Percentiles rank a stretch among this genome's conserved stretches.
phyloP scores from a whole-genome alignment of 1,140 invertebrate species.

The Zaprionus capensis region DNA sequence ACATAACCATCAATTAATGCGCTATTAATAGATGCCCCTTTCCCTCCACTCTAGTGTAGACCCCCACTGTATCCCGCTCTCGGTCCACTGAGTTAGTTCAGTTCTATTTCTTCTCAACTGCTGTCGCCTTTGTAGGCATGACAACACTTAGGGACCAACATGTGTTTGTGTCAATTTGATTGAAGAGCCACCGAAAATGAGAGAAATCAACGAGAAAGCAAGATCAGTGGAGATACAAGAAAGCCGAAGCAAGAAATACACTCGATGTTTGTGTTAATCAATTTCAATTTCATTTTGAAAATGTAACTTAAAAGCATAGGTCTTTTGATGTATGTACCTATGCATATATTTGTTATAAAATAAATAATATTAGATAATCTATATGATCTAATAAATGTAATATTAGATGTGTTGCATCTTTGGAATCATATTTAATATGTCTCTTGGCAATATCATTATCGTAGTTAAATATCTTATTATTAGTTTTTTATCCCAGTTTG shows the following conservation, averaged over 20 bases:
- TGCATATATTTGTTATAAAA: no score
- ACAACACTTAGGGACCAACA: conserved; percentile 74
- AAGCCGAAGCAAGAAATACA: conserved; percentile 27
- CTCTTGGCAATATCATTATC: no score
- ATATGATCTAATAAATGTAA: no score
- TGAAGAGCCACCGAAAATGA: conserved; percentile 52
- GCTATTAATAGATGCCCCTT: conserved; percentile 73
- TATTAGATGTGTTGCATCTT: no score
- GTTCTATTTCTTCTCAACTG: conserved; percentile 9
- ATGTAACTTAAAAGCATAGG: background rate
- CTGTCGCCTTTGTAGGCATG: conserved; percentile 33
- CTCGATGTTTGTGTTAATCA: background rate
- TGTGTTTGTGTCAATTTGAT: conserved; percentile 80
- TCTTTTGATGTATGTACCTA: no score
- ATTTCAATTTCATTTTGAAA: background rate
- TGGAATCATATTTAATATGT: no score
- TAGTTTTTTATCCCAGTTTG: no score
- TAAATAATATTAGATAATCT: no score
- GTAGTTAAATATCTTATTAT: no score
- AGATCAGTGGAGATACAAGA: background rate
- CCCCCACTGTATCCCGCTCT: background rate
- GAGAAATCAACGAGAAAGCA: conserved; percentile 36
- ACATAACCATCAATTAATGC: conserved; percentile 83
- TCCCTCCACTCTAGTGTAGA: background rate
- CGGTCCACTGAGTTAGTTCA: background rate